Evolutionary conservation across 2,888 invertebrate species (phyloP).

Genomic region (Ophraella communa): DNA sequence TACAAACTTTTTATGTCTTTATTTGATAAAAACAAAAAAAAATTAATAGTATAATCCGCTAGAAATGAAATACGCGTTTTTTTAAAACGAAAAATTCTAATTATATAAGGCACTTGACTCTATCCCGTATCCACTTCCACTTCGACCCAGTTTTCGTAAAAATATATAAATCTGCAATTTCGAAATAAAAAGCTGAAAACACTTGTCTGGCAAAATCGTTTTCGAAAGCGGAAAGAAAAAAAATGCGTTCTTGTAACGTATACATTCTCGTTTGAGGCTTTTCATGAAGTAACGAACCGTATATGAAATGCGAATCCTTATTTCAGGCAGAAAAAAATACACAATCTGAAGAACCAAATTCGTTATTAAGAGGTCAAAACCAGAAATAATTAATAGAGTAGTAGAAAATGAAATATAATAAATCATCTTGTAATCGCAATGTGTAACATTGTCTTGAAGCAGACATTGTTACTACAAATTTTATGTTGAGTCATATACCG

Average conservation of each 20-base stretch:
- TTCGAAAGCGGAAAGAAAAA: neutral
- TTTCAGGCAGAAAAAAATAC: neutral
- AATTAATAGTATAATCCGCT: too few species aligned
- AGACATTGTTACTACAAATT: too few species aligned
- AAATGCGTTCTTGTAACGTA: neutral
- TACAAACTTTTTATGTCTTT: too few species aligned
- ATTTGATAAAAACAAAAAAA: too few species aligned
- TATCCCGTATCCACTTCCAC: neutral
- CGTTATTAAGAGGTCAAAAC: neutral
- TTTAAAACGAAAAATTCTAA: neutral
- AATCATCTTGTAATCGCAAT: too few species aligned
- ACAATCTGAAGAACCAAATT: neutral
- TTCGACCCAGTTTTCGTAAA: neutral
- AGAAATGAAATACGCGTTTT: neutral
- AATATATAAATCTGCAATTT: constrained; percentile 1
- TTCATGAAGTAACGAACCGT: neutral
- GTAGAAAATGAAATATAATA: neutral
- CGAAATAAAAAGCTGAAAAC: neutral
- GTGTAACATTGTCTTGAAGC: too few species aligned
- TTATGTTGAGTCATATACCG: too few species aligned
- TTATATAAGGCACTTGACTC: neutral
- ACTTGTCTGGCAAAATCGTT: neutral
- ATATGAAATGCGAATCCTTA: neutral
- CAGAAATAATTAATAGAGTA: neutral
- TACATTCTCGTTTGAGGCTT: neutral